phyloP scores from a whole-genome alignment of 2,797 vertebrate genomes.

The Eulemur albifrons region DNA sequence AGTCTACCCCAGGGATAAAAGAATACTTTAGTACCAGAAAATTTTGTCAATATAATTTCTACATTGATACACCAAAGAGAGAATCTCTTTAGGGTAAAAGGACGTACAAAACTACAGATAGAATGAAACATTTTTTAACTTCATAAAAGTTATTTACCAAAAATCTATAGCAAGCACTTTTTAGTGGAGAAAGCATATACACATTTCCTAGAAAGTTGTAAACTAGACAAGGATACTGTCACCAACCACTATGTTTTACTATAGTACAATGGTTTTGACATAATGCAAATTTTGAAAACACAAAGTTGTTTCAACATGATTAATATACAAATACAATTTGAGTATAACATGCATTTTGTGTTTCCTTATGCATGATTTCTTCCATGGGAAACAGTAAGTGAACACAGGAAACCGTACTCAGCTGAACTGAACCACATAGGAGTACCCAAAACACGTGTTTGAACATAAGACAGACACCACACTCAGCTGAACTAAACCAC shows the following conservation, averaged over 20 bases:
- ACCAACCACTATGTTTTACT: not conserved
- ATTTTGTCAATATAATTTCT: not conserved
- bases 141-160: not conserved
- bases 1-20: not conserved
- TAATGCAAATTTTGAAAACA: not conserved
- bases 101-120: not conserved
- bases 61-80: not conserved
- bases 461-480: not conserved
- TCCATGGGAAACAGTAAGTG: not conserved
- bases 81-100: not conserved
- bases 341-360: not conserved
- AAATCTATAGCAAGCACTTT: not conserved
- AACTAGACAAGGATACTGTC: not conserved
- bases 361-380: not conserved
- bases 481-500: not conserved
- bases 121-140: not conserved
- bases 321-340: not conserved
- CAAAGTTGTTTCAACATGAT: not conserved
- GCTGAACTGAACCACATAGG: not conserved
- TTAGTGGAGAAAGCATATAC: not conserved
- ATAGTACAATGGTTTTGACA: not conserved
- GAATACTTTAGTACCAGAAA: not conserved
- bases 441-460: not conserved
- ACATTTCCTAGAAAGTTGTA: not conserved
- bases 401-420: not conserved